Percentiles rank a stretch among this genome's conserved stretches.
Conservation (phyloP, 2,888 invertebrate species). For the Halocaridina rubra region DNA sequence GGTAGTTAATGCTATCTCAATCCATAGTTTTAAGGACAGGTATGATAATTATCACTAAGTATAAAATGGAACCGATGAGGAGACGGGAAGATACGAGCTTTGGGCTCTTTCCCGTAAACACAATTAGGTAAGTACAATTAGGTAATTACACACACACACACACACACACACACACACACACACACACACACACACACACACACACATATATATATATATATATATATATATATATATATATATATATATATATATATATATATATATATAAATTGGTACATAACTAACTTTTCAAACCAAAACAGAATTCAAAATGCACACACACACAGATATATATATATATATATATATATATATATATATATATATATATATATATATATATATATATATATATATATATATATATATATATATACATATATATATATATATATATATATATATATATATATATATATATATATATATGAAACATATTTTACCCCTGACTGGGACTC, state of each 20-base stretch:
- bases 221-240: neutral
- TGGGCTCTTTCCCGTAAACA: too few relatives aligned
- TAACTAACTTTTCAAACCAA: neutral
- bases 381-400: slow-evolving; percentile 12
- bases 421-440: slow-evolving; percentile 1
- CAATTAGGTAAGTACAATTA: too few relatives aligned
- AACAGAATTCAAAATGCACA: neutral
- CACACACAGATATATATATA: neutral
- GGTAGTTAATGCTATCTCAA: too few relatives aligned
- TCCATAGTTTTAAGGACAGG: too few relatives aligned
- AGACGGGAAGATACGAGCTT: too few relatives aligned
- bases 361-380: slow-evolving; percentile 12
- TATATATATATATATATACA: neutral
- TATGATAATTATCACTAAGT: too few relatives aligned
- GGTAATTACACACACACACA: neutral
- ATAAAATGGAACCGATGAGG: too few relatives aligned
- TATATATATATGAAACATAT: neutral
- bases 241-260: neutral
- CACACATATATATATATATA: too few relatives aligned
- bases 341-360: neutral
- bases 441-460: neutral
- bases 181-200: neutral
- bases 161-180: neutral
- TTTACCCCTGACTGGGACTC: too few relatives aligned
- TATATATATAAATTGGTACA: neutral